Evolutionary conservation across 1,140 invertebrate genomes (phyloP).

Genomic region (Aphelenchoides besseyi): DNA sequence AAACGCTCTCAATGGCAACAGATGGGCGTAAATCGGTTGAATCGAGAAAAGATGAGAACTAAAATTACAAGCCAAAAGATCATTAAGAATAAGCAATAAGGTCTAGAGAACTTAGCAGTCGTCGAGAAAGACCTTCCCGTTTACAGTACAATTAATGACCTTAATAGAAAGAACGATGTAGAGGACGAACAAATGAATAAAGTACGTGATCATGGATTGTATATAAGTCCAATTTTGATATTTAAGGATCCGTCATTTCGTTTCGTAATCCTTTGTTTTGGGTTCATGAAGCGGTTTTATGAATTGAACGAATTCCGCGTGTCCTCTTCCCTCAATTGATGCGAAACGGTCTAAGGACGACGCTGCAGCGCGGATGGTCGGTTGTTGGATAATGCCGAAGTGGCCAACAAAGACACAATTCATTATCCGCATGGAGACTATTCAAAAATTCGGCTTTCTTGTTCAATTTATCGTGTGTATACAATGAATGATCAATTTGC

Average conservation of each 20-base stretch:
- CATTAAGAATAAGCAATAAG: too few relatives aligned
- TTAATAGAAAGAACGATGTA: too few relatives aligned
- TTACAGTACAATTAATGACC: too few relatives aligned
- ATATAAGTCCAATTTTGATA: too few relatives aligned
- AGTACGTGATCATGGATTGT: too few relatives aligned
- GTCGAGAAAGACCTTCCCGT: too few relatives aligned
- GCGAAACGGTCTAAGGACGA: neutral
- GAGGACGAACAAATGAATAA: too few relatives aligned
- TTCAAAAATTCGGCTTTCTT: neutral
- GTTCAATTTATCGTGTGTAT: neutral
- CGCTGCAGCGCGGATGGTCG: neutral
- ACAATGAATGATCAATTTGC: slow-evolving; percentile 1
- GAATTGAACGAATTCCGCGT: neutral
- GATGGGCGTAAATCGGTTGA: slow-evolving; percentile 10
- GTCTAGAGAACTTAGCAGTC: too few relatives aligned
- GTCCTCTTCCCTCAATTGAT: neutral
- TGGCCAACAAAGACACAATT: slow-evolving; percentile 3
- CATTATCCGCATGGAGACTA: neutral
- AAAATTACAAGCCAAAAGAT: neutral
- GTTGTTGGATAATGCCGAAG: slow-evolving; percentile 3
- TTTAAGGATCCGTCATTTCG: too few relatives aligned
- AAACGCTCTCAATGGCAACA: slow-evolving; percentile 7
- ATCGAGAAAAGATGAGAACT: neutral
- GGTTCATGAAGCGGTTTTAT: neutral
- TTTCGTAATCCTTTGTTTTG: slow-evolving; percentile 3